phyloP scores from a whole-genome alignment of 53 echinoderm and acorn worm genomes.

The Astropecten irregularis region DNA sequence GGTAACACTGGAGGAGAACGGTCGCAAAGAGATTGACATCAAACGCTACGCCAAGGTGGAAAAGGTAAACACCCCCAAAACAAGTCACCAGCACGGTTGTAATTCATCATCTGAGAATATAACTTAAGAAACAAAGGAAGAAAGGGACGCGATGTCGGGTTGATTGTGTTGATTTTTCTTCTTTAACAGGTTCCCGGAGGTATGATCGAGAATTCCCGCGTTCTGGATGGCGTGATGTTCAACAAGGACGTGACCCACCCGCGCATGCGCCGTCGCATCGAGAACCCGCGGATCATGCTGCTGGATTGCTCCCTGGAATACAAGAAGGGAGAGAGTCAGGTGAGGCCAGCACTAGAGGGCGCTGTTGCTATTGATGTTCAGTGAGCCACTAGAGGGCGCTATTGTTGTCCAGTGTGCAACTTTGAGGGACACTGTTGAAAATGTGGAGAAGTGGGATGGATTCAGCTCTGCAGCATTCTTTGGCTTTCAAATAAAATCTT shows the following conservation, averaged over 20 bases:
- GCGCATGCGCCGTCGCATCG: slow-evolving; percentile 84
- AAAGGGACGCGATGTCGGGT: too few relatives aligned
- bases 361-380: neutral
- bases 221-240: slow-evolving; percentile 90
- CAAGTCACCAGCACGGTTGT: too few relatives aligned
- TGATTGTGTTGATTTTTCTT: too few relatives aligned
- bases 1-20: slow-evolving; percentile 90
- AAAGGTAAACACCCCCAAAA: slow-evolving; percentile 66
- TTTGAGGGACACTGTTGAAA: neutral
- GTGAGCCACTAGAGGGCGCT: too few relatives aligned
- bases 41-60: slow-evolving; percentile 99
- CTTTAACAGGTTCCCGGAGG: slow-evolving; percentile 88
- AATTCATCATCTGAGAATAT: too few relatives aligned
- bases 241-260: slow-evolving; percentile 98
- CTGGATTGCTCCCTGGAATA: slow-evolving; percentile 95
- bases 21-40: slow-evolving; percentile 97
- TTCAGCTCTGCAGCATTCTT: too few relatives aligned
- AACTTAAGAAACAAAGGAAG: too few relatives aligned
- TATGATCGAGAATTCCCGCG: slow-evolving; percentile 86
- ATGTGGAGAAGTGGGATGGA: too few relatives aligned
- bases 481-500: too few relatives aligned
- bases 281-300: slow-evolving; percentile 87
- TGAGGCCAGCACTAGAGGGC: slow-evolving; percentile 37
- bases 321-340: slow-evolving; percentile 99
- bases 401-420: neutral